Evolutionary conservation across 2,797 vertebrate genomes (phyloP).

Genomic region (Odontamblyopus lacepedii): DNA sequence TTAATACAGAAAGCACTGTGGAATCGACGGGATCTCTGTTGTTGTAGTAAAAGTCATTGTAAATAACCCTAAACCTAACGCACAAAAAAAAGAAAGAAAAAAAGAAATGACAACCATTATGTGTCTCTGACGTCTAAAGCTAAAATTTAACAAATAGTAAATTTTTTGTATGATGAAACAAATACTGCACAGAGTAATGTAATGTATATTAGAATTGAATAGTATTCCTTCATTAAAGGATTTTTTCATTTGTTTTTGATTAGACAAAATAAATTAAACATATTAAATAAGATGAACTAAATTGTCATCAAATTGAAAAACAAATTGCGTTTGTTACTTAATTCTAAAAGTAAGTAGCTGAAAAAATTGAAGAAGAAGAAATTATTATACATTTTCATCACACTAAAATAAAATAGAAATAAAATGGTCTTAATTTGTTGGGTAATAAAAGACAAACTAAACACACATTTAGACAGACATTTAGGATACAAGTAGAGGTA

Average conservation of each 20-base stretch:
- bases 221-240: no score
- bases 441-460: neutral
- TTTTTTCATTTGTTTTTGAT: no score
- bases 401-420: neutral
- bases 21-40: neutral
- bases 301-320: no score
- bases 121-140: neutral
- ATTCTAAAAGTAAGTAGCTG: no score
- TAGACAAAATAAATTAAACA: no score
- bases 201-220: no score
- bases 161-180: no score
- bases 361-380: no score
- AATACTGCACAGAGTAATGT: no score
- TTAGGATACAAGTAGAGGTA: neutral
- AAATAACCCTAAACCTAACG: neutral
- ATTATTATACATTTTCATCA: neutral
- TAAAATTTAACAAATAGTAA: neutral
- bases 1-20: slow-evolving; percentile 29
- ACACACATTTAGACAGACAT: neutral
- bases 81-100: neutral
- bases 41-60: neutral
- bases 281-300: no score
- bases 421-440: neutral
- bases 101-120: neutral
- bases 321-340: no score